These are phyloP conservation scores for Pachyramphus minor DNA, from an alignment of 2,113 vertebrate species.

Conservation along the genomic window DNA sequence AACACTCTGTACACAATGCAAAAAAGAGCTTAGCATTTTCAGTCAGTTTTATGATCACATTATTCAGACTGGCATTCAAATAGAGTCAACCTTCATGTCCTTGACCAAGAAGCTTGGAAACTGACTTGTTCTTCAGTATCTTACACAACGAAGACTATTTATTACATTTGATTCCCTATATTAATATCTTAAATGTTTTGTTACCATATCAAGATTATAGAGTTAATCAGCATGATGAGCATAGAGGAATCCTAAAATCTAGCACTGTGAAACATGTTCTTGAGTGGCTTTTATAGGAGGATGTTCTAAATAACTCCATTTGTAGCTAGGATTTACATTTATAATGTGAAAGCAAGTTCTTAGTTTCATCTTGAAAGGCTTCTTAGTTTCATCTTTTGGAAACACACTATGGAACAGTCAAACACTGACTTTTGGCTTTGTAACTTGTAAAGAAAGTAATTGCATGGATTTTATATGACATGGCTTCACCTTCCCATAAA, in stretches of 20 bases:
- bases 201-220: not conserved
- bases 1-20: fast-evolving
- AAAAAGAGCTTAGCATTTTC: not conserved
- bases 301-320: constrained; percentile 8
- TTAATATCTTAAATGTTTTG: constrained; percentile 5
- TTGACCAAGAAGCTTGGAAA: not conserved
- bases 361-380: constrained; percentile 16
- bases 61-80: not conserved
- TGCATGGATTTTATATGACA: not conserved
- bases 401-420: not conserved
- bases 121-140: not conserved
- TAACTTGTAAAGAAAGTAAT: not conserved
- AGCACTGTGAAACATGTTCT: not conserved
- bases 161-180: not conserved
- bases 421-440: constrained; percentile 14
- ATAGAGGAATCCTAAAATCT: constrained; percentile 17
- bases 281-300: not conserved
- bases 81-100: not conserved
- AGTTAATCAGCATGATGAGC: not conserved
- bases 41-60: not conserved
- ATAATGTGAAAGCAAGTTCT: constrained; percentile 28
- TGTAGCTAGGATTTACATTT: constrained; percentile 28
- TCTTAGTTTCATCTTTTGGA: not conserved
- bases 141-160: not conserved
- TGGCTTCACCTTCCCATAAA: not conserved